Evolutionary conservation across 1,140 invertebrate species (phyloP).

Genomic region (Oncopeltus fasciatus): DNA sequence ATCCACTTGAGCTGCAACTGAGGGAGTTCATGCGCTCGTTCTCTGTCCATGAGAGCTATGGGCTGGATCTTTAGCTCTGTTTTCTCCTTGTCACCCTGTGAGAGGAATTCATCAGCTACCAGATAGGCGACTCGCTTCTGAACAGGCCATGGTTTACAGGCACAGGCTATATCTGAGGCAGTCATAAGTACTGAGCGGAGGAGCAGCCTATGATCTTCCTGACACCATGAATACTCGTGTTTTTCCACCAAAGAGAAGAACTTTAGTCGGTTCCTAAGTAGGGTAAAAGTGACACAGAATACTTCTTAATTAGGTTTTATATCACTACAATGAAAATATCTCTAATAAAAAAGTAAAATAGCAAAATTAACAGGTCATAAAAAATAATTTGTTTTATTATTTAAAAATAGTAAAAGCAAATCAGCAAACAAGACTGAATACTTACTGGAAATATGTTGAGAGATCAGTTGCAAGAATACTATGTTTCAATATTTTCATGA

Average conservation of each 20-base stretch:
- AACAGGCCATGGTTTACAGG: slow-evolving; percentile 49
- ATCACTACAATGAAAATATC: too few species aligned
- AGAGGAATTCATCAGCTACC: slow-evolving; percentile 33
- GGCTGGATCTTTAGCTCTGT: slow-evolving; percentile 38
- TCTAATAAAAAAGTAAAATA: too few species aligned
- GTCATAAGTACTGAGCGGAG: slow-evolving; percentile 51
- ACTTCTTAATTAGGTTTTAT: too few species aligned
- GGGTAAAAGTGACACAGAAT: too few species aligned
- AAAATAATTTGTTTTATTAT: too few species aligned
- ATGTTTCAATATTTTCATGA: slow-evolving; percentile 45
- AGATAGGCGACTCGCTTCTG: slow-evolving; percentile 36
- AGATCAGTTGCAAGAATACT: slow-evolving; percentile 52
- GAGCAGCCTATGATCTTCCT: slow-evolving; percentile 36
- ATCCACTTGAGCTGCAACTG: slow-evolving; percentile 33
- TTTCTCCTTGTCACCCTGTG: slow-evolving; percentile 42
- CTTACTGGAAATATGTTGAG: slow-evolving; percentile 49
- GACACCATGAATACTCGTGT: slow-evolving; percentile 35
- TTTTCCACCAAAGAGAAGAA: slow-evolving; percentile 40
- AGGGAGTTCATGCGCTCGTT: slow-evolving; percentile 32
- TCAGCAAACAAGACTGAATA: slow-evolving; percentile 1
- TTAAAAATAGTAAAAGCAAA: too few species aligned
- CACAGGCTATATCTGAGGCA: slow-evolving; percentile 48
- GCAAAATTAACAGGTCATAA: too few species aligned
- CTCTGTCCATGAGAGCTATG: slow-evolving; percentile 31
- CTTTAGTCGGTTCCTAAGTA: slow-evolving; percentile 36